phyloP scores from a whole-genome alignment of 1,140 invertebrate genomes.

The Drosophila ironensis region DNA sequence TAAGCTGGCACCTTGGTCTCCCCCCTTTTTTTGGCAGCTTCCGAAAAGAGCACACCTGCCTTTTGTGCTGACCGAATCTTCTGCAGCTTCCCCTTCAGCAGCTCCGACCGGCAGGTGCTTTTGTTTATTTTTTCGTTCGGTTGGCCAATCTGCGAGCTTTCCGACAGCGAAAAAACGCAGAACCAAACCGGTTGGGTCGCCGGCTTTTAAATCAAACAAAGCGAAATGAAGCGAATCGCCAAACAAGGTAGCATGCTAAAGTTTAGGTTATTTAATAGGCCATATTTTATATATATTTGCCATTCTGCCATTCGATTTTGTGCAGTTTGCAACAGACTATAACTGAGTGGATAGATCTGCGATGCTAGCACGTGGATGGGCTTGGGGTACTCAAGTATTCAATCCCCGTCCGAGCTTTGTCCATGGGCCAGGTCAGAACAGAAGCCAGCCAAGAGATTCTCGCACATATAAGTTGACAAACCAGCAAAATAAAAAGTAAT shows the following conservation, averaged over 20 bases:
- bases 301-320: too few species aligned
- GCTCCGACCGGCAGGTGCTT: slow-evolving; percentile 47
- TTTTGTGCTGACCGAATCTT: slow-evolving; percentile 4
- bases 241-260: slow-evolving; percentile 3
- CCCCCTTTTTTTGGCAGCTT: too few species aligned
- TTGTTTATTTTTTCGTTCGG: slow-evolving; percentile 18
- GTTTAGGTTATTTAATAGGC: slow-evolving; percentile 33
- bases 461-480: slow-evolving; percentile 7
- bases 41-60: slow-evolving; percentile 10
- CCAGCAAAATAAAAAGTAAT: slow-evolving; percentile 18
- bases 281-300: too few species aligned
- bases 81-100: slow-evolving; percentile 6
- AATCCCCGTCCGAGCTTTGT: too few species aligned
- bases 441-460: too few species aligned
- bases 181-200: slow-evolving; percentile 38
- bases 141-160: slow-evolving; percentile 19
- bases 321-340: too few species aligned
- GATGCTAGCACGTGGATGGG: too few species aligned
- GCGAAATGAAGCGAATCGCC: slow-evolving; percentile 17
- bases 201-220: slow-evolving; percentile 28
- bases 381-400: too few species aligned
- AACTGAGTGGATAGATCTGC: too few species aligned
- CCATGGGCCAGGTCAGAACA: too few species aligned
- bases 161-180: background rate
- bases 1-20: too few species aligned